phyloP scores from a whole-genome alignment of 1,140 invertebrate species.

The Plodia interpunctella region DNA sequence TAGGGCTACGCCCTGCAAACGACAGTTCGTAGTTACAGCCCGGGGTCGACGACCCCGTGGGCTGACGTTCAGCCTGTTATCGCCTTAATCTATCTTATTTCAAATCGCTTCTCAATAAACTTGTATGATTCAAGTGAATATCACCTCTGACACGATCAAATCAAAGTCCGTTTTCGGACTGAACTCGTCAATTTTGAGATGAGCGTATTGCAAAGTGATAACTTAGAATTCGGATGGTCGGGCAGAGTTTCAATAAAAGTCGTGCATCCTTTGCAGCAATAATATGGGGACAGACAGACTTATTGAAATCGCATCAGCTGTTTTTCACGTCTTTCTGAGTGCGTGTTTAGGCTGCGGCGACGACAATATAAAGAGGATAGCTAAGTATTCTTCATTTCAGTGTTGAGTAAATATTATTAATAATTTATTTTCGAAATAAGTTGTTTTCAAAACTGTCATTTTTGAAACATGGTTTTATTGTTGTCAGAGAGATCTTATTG shows the following conservation, averaged over 20 bases:
- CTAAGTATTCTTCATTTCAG: too few relatives aligned
- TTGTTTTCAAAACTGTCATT: too few relatives aligned
- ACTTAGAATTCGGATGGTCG: not conserved
- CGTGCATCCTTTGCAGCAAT: not conserved
- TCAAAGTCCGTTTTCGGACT: not conserved
- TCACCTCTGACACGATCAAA: not conserved
- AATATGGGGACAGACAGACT: not conserved
- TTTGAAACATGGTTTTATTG: too few relatives aligned
- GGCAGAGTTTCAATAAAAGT: not conserved
- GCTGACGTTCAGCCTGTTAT: not conserved
- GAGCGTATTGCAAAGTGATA: not conserved
- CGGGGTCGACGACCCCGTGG: not conserved
- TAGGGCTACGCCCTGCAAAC: constrained; percentile 1
- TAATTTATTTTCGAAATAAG: too few relatives aligned
- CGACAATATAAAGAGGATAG: too few relatives aligned
- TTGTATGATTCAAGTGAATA: not conserved
- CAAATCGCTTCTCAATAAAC: constrained; percentile 1
- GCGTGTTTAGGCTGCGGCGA: too few relatives aligned
- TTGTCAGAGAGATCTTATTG: too few relatives aligned
- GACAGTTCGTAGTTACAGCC: not conserved
- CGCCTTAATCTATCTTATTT: not conserved
- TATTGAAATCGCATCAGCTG: constrained; percentile 5
- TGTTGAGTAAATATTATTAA: too few relatives aligned
- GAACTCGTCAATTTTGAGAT: not conserved
- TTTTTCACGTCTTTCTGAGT: too few relatives aligned